Percentiles rank a stretch among this genome's conserved stretches.
Evolutionary conservation across 2,113 vertebrate genomes (phyloP).

Genomic region (Camelus dromedarius): DNA sequence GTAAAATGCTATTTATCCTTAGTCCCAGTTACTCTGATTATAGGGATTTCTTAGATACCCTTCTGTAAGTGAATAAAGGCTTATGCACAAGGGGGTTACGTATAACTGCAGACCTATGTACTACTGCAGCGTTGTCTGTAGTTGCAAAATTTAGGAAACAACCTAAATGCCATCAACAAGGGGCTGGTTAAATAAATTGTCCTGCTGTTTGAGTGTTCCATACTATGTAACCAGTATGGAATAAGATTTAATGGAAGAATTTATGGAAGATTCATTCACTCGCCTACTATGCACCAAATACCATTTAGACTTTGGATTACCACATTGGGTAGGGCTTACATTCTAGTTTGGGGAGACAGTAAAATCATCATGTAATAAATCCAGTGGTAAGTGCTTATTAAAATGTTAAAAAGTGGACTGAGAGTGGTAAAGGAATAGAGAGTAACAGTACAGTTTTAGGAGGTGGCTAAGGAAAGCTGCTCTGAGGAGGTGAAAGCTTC

Average conservation of each 20-base stretch:
- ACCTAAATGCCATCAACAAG: background rate
- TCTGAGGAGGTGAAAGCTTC: background rate
- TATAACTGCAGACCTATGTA: too few relatives aligned
- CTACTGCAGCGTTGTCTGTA: background rate
- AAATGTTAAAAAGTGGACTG: background rate
- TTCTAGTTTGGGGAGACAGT: constrained; percentile 45
- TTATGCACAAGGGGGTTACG: background rate
- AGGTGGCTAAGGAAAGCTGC: background rate
- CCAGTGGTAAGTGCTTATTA: background rate
- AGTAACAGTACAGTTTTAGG: background rate
- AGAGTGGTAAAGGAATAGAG: background rate
- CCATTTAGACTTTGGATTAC: background rate
- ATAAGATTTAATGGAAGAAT: background rate
- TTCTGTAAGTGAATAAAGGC: background rate
- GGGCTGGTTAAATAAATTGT: background rate
- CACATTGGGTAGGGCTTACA: background rate
- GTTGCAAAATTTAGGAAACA: constrained; percentile 1
- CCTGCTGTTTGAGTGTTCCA: background rate
- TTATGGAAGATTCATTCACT: background rate
- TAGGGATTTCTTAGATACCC: background rate
- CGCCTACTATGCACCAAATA: background rate
- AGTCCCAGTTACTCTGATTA: background rate
- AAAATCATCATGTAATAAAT: background rate
- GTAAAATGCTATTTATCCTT: background rate
- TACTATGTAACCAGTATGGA: background rate